These are phyloP conservation scores for Pentalonia nigronervosa DNA, from an alignment of 1,140 invertebrate genomes.

Conservation along the genomic window DNA sequence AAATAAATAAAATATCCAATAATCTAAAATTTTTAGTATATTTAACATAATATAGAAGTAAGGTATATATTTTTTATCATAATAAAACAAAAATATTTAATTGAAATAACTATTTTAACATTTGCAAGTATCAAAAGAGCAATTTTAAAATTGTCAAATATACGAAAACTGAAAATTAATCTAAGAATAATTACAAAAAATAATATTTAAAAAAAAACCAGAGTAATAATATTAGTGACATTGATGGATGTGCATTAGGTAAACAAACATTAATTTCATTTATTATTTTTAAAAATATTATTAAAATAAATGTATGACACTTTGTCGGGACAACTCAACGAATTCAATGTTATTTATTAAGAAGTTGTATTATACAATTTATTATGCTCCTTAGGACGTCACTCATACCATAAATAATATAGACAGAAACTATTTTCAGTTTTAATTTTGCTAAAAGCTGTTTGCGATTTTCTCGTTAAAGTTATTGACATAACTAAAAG, in stretches of 20 bases:
- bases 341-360: slow-evolving; percentile 49
- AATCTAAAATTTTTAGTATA: not conserved
- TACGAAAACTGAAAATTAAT: not conserved
- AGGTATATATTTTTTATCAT: not conserved
- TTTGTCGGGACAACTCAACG: slow-evolving; percentile 32
- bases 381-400: slow-evolving; percentile 45
- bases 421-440: slow-evolving; percentile 47
- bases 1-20: too few species aligned
- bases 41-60: not conserved
- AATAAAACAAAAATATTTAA: not conserved
- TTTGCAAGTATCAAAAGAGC: not conserved
- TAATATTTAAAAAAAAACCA: slow-evolving; percentile 33
- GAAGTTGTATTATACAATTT: slow-evolving; percentile 45
- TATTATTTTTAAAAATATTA: slow-evolving; percentile 42
- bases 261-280: slow-evolving; percentile 43
- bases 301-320: slow-evolving; percentile 53
- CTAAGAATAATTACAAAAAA: slow-evolving; percentile 19
- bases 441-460: slow-evolving; percentile 51
- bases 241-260: slow-evolving; percentile 40
- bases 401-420: slow-evolving; percentile 46
- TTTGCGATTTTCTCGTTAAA: slow-evolving; percentile 48
- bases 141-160: slow-evolving; percentile 17
- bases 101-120: not conserved
- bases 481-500: slow-evolving; percentile 36
- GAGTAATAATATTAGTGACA: slow-evolving; percentile 27